Evolutionary conservation across 2,888 invertebrate genomes (phyloP).

Genomic region (Pyrochroa serraticornis): DNA sequence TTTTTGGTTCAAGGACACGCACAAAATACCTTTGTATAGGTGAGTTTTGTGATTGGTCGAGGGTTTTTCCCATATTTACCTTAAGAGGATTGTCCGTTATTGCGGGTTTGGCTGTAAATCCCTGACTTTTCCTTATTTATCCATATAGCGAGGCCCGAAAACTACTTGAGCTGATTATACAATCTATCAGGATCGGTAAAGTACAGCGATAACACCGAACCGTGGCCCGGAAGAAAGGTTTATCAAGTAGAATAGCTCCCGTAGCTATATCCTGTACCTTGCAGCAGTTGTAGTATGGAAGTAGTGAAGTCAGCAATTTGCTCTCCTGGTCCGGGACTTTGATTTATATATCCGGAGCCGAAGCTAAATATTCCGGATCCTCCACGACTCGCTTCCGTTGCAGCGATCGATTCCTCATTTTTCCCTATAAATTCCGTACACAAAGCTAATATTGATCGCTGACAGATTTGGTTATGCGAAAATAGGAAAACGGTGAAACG

Average conservation of each 20-base stretch:
- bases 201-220: neutral
- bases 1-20: constrained; percentile 88
- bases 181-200: constrained; percentile 12
- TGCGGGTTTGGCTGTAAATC: constrained; percentile 5
- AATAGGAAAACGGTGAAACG: constrained; percentile 8
- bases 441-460: constrained; percentile 29
- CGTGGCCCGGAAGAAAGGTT: too few relatives aligned
- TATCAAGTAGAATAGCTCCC: neutral
- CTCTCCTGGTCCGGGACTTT: constrained; percentile 49
- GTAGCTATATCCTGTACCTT: constrained; percentile 36
- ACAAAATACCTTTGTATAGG: constrained; percentile 88
- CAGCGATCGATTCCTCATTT: constrained; percentile 46
- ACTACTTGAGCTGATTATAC: constrained; percentile 11
- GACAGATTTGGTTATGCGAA: constrained; percentile 34
- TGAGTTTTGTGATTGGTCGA: constrained; percentile 55
- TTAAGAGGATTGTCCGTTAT: constrained; percentile 8
- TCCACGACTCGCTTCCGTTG: constrained; percentile 46
- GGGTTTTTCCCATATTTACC: constrained; percentile 1
- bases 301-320: constrained; percentile 54
- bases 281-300: constrained; percentile 47
- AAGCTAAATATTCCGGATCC: constrained; percentile 54
- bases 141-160: constrained; percentile 1
- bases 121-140: constrained; percentile 13
- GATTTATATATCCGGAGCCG: constrained; percentile 53
- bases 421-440: constrained; percentile 35